Evolutionary conservation across 2,888 invertebrate genomes (phyloP), one percentile per base, ranked within the genome.

Genomic region (Dasysyrphus albostriatus): DNA sequence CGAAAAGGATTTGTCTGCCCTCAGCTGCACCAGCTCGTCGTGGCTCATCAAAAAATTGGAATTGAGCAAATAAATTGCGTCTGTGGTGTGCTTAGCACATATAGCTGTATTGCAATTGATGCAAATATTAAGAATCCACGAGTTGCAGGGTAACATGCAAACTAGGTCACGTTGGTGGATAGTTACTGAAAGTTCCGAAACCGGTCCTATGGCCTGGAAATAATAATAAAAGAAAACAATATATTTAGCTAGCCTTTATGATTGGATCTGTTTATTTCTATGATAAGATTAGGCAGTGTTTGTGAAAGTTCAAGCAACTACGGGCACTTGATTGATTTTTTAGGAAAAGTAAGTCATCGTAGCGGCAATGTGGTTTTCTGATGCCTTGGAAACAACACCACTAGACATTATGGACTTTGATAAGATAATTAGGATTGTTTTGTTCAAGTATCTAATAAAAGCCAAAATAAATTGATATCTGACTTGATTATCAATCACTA

Each of bases 1-100:
- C 72, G 97, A 97, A 92, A 94, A 96, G 88, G 94, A 94, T 87
- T 94, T 95, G 90, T 94, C 94, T 83, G 94, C 93, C 90, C 94
- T 95, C 88, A 96, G 92, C 90, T 93, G 94, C 58, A 94, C 93
- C 89, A 96, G 93, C 89, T 94, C 94, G 83, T 95, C 94, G 88
- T 93, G 91, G 90, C 94, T 94, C 85, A 94, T 94, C 65, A 91
- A 59, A 81, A 93, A 89, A 65, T 89, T 88, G 74, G 89, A 88
- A 88, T 92, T 92, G 29, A 92, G 89, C 76, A 92, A 89, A 90
- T 89, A 92, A 42, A 72, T 80, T 47, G 67, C 19, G 39, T 73
- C 37, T 47, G 69, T 58, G 9, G 12, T 79, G 12, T 89, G 88
- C 77, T 91, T 91, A 75, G 91, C 92, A 89, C 90, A 92, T 56